Percentiles rank a stretch among this genome's conserved stretches.
phyloP scores from a whole-genome alignment of 2,797 vertebrate species.

The Malacoctenus gilli region DNA sequence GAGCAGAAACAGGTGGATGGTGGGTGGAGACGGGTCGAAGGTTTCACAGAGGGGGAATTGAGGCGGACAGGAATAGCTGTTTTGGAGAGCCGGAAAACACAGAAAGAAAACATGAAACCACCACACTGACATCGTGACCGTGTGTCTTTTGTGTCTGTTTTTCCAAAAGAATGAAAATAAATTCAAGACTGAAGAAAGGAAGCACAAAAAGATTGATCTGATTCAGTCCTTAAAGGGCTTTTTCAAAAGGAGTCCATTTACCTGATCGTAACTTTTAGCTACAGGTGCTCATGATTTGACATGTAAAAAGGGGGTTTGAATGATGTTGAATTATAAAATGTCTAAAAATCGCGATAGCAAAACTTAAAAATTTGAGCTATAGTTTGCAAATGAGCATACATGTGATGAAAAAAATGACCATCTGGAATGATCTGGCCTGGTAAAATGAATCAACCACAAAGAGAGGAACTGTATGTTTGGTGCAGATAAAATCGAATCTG shows the following conservation, averaged over 20 bases:
- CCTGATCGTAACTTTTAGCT: too few relatives aligned
- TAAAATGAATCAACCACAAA: too few relatives aligned
- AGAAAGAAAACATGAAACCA: too few relatives aligned
- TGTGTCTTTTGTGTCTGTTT: not conserved
- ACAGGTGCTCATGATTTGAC: too few relatives aligned
- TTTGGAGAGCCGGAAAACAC: not conserved
- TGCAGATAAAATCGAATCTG: not conserved
- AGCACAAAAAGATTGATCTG: constrained; percentile 15
- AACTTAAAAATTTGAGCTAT: too few relatives aligned
- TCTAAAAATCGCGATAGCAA: too few relatives aligned
- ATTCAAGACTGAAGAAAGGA: not conserved
- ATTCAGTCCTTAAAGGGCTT: not conserved
- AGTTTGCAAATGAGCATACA: not conserved
- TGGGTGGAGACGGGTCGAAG: not conserved
- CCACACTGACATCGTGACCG: not conserved
- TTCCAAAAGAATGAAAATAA: constrained; percentile 15
- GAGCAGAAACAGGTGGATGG: not conserved
- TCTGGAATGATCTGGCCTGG: not conserved
- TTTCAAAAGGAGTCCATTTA: too few relatives aligned
- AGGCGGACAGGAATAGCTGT: not conserved
- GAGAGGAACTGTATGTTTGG: not conserved
- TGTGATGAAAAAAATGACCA: not conserved
- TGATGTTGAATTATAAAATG: not conserved
- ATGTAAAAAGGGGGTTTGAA: too few relatives aligned
- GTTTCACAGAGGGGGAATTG: not conserved